phyloP scores from a whole-genome alignment of 2,113 vertebrate genomes.

The Peromyscus californicus region DNA sequence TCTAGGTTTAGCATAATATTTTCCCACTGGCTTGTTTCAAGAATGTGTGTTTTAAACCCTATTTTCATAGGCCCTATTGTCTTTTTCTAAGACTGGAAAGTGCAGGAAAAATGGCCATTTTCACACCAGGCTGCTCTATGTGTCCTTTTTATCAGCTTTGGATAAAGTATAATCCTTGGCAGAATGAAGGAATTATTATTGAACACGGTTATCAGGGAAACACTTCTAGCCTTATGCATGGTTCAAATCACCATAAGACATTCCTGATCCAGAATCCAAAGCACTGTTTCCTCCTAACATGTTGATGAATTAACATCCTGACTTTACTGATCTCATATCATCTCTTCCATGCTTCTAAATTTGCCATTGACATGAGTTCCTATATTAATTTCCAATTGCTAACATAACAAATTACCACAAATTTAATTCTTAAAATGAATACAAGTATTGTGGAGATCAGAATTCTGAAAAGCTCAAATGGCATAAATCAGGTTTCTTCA shows the following conservation, averaged over 20 bases:
- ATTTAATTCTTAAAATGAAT: too few relatives aligned
- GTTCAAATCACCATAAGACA: too few relatives aligned
- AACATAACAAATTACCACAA: too few relatives aligned
- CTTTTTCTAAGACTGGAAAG: not conserved
- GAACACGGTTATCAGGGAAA: too few relatives aligned
- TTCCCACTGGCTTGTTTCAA: too few relatives aligned
- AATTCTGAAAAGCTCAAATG: too few relatives aligned
- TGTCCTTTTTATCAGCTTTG: not conserved
- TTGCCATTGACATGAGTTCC: too few relatives aligned
- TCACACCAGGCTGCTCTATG: not conserved
- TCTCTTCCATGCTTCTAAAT: too few relatives aligned
- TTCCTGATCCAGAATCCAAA: not conserved
- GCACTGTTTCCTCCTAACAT: not conserved
- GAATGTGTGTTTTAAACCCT: too few relatives aligned
- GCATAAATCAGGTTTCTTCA: not conserved
- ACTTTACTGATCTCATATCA: rapidly evolving
- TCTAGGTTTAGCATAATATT: not conserved
- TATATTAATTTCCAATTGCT: too few relatives aligned
- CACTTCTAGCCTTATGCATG: too few relatives aligned
- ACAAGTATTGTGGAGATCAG: too few relatives aligned
- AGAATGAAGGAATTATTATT: not conserved
- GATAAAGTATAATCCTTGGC: not conserved
- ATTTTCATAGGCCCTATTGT: not conserved
- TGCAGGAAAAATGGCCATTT: not conserved
- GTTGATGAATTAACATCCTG: not conserved